These are phyloP conservation scores for Heterodera filipjevi DNA, from an alignment of 2,888 invertebrate genomes.

Conservation along the genomic window DNA sequence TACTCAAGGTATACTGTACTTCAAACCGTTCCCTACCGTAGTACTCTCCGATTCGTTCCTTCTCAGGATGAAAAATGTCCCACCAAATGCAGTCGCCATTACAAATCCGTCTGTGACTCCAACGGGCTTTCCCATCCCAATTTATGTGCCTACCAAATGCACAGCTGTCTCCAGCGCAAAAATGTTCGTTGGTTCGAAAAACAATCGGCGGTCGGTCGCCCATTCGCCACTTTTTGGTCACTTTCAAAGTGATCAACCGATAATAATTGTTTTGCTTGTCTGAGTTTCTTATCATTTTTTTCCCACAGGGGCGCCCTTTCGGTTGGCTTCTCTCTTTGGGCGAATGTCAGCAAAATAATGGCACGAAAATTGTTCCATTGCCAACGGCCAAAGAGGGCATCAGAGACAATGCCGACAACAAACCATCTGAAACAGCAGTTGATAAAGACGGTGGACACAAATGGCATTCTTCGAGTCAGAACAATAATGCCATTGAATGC, in stretches of 20 bases:
- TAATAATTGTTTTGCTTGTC: too few species aligned
- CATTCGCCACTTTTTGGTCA: neutral
- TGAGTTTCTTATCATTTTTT: slow-evolving; percentile 30
- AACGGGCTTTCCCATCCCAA: slow-evolving; percentile 56
- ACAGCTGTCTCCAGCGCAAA: slow-evolving; percentile 51
- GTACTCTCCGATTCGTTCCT: slow-evolving; percentile 4
- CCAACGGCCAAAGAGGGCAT: slow-evolving; percentile 10
- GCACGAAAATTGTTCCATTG: neutral
- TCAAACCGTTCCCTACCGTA: neutral
- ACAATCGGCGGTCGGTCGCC: neutral
- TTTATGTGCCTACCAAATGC: slow-evolving; percentile 59
- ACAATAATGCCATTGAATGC: slow-evolving; percentile 1
- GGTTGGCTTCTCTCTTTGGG: slow-evolving; percentile 34
- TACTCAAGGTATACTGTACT: neutral
- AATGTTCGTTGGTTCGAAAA: slow-evolving; percentile 24
- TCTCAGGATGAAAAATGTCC: slow-evolving; percentile 48
- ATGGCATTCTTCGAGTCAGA: slow-evolving; percentile 15
- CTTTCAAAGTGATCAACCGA: too few species aligned
- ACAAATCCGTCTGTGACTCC: slow-evolving; percentile 57
- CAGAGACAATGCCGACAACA: neutral
- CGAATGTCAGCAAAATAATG: slow-evolving; percentile 26
- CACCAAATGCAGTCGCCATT: slow-evolving; percentile 44
- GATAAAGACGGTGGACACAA: neutral
- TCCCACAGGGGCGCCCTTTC: slow-evolving; percentile 9
- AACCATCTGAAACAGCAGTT: neutral